Conservation (phyloP, 2,113 vertebrate species). For the zebrafish (Danio rerio) region DNA sequence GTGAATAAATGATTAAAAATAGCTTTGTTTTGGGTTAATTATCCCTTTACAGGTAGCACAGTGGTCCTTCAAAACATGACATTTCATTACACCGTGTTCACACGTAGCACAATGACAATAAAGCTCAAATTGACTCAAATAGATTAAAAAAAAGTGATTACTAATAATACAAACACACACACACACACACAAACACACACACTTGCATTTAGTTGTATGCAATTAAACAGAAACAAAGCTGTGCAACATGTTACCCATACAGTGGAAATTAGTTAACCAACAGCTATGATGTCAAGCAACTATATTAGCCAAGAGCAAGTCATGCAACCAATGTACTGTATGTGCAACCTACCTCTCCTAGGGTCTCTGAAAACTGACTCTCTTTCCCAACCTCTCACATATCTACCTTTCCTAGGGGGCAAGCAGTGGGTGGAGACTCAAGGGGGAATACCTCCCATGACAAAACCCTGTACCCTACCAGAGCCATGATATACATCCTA, state of each 20-base stretch:
- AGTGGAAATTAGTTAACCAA: background rate
- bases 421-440: background rate
- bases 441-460: background rate
- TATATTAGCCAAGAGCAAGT: background rate
- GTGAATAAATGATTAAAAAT: no score
- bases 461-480: conserved; percentile 24
- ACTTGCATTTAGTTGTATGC: background rate
- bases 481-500: conserved; percentile 46
- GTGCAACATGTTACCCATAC: background rate
- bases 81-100: no score
- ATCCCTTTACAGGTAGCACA: no score
- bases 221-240: background rate
- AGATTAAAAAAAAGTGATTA: no score
- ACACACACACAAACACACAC: no score
- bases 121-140: no score
- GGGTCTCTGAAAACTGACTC: conserved; percentile 1
- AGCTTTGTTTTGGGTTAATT: no score
- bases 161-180: no score
- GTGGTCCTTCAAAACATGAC: no score
- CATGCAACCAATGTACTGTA: background rate
- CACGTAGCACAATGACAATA: no score
- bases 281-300: background rate
- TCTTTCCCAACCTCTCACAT: conserved; percentile 12
- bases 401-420: background rate
- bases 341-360: conserved; percentile 22